Conservation (phyloP, 30 jellyfish, hydroid and myxozoan genomes). For the Sanderia malayensis region DNA sequence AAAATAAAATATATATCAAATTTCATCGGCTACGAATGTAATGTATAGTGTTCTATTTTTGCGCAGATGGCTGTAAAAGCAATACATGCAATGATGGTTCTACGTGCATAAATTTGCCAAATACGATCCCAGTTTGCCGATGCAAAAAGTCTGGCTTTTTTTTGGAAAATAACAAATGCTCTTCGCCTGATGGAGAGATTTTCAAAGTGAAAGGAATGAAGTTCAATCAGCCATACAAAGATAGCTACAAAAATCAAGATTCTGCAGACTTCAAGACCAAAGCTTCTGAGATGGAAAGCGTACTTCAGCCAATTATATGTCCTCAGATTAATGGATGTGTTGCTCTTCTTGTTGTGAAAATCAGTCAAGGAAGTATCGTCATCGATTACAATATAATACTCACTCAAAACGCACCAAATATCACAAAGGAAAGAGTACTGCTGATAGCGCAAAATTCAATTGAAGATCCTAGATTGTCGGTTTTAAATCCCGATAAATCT, state of each 20-base stretch:
- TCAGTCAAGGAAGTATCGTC: conserved; percentile 39
- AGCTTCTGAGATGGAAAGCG: conserved; percentile 50
- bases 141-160: conserved; percentile 34
- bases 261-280: conserved; percentile 12
- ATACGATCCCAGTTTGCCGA: conserved; percentile 18
- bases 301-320: conserved; percentile 29
- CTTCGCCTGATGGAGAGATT: conserved; percentile 7
- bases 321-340: conserved; percentile 30
- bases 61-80: conserved; percentile 49
- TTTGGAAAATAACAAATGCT: conserved; percentile 22
- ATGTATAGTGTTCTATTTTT: too few relatives aligned
- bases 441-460: conserved; percentile 16
- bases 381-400: conserved; percentile 41
- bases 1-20: too few relatives aligned
- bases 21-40: too few relatives aligned
- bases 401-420: neutral
- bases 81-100: conserved; percentile 24
- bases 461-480: neutral
- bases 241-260: conserved; percentile 9
- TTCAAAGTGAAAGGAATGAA: conserved; percentile 39
- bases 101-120: conserved; percentile 28
- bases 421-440: conserved; percentile 17
- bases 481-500: neutral
- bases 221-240: conserved; percentile 20
- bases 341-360: conserved; percentile 3